These are phyloP conservation scores for Drosophila parvula DNA, from an alignment of 1,140 invertebrate genomes.

Conservation along the genomic window DNA sequence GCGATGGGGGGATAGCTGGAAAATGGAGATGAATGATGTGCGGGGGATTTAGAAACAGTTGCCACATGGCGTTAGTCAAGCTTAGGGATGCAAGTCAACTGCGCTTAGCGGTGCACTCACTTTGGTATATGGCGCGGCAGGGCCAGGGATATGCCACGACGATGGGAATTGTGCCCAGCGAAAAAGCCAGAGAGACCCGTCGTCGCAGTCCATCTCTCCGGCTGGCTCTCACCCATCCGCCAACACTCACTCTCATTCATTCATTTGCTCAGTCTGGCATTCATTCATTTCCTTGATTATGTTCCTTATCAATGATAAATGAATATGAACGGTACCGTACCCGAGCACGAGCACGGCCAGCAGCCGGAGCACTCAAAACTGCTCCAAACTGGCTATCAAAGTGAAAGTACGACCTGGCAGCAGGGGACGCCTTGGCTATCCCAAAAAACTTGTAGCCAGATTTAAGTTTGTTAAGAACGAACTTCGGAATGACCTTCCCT, in stretches of 20 bases:
- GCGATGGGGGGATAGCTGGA: slow-evolving; percentile 3
- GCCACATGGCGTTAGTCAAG: slow-evolving; percentile 68
- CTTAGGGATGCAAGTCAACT: slow-evolving; percentile 63
- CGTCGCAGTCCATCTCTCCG: neutral
- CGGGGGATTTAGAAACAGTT: slow-evolving; percentile 61
- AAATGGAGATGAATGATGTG: slow-evolving; percentile 68
- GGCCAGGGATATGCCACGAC: neutral
- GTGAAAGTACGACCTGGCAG: slow-evolving; percentile 68
- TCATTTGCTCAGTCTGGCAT: slow-evolving; percentile 79
- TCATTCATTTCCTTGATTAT: slow-evolving; percentile 82
- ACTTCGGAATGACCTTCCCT: neutral
- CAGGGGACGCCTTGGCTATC: slow-evolving; percentile 22
- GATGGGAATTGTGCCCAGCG: neutral
- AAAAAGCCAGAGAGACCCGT: neutral
- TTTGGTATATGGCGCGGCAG: slow-evolving; percentile 5
- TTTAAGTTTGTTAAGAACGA: neutral
- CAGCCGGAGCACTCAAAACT: slow-evolving; percentile 67
- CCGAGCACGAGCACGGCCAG: neutral
- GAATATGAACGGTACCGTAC: slow-evolving; percentile 66
- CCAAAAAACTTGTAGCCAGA: neutral
- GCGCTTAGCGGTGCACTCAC: slow-evolving; percentile 55
- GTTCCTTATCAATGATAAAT: slow-evolving; percentile 82
- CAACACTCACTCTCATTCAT: slow-evolving; percentile 57
- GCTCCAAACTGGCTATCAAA: slow-evolving; percentile 72
- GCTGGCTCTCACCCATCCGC: neutral